Conservation (phyloP, 2,113 vertebrate genomes). For the Perca schrenkii region DNA sequence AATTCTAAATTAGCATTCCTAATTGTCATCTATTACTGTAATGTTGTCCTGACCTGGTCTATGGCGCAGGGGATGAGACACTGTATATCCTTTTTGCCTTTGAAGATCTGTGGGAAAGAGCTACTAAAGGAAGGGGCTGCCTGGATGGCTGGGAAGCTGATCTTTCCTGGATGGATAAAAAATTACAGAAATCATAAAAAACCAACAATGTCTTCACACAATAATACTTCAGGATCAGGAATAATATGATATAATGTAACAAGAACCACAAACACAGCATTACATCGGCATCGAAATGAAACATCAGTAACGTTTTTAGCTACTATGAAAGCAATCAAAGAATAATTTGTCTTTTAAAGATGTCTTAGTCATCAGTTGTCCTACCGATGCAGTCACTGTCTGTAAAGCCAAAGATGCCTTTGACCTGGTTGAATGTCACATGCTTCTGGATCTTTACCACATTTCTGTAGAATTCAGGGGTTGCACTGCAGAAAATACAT, state of each 20-base stretch:
- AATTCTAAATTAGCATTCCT: no score
- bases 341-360: background rate
- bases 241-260: background rate
- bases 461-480: constrained; percentile 93
- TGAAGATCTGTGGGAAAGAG: constrained; percentile 96
- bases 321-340: background rate
- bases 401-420: constrained; percentile 98
- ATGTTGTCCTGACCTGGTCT: constrained; percentile 88
- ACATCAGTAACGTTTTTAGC: background rate
- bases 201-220: background rate
- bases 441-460: constrained; percentile 96
- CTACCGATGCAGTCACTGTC: constrained; percentile 98
- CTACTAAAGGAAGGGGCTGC: constrained; percentile 96
- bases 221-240: background rate
- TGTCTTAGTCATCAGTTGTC: constrained; percentile 1
- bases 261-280: background rate
- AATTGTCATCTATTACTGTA: background rate
- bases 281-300: background rate
- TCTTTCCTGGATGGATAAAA: constrained; percentile 89
- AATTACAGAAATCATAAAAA: background rate
- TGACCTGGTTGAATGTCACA: constrained; percentile 98
- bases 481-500: constrained; percentile 80
- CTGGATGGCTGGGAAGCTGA: constrained; percentile 97
- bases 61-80: constrained; percentile 99
- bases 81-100: constrained; percentile 88